Evolutionary conservation across 2,113 vertebrate species (phyloP).

Genomic region (Scatophagus argus): DNA sequence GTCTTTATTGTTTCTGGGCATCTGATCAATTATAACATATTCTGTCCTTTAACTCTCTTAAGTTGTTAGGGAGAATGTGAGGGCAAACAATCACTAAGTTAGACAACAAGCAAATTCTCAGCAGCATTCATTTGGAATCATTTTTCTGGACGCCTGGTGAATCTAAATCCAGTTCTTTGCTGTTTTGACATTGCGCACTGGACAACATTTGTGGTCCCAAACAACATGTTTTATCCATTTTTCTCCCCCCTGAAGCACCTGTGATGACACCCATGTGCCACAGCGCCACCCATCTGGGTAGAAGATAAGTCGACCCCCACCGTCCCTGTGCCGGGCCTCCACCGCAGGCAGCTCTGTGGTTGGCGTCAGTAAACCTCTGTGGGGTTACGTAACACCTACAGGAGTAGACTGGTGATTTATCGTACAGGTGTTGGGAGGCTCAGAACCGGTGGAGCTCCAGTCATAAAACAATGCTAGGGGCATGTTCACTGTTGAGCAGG

Average conservation of each 20-base stretch:
- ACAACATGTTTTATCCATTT: conserved; percentile 9
- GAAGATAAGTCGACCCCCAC: conserved; percentile 12
- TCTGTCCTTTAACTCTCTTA: too few relatives aligned
- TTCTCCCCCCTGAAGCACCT: too few relatives aligned
- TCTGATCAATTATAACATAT: too few relatives aligned
- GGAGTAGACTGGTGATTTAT: conserved; percentile 67
- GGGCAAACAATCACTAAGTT: not conserved
- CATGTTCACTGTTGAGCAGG: conserved; percentile 58
- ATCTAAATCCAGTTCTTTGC: too few relatives aligned
- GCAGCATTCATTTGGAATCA: not conserved
- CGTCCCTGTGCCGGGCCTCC: conserved; percentile 19
- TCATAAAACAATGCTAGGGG: conserved; percentile 65
- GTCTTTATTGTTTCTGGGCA: too few relatives aligned
- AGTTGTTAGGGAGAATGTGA: not conserved
- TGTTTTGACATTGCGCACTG: too few relatives aligned
- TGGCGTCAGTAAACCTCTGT: conserved; percentile 36
- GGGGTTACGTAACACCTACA: conserved; percentile 60
- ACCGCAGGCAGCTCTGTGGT: conserved; percentile 23
- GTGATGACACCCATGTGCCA: conserved; percentile 9
- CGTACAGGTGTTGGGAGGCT: conserved; percentile 74
- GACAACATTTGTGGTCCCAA: too few relatives aligned
- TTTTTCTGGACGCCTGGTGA: not conserved
- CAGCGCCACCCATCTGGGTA: not conserved
- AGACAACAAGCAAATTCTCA: too few relatives aligned
- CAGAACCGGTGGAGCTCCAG: conserved; percentile 25